Base-by-base conservation (phyloP, 2,888 invertebrate species). In the Rhaphigaster nebulosa region DNA sequence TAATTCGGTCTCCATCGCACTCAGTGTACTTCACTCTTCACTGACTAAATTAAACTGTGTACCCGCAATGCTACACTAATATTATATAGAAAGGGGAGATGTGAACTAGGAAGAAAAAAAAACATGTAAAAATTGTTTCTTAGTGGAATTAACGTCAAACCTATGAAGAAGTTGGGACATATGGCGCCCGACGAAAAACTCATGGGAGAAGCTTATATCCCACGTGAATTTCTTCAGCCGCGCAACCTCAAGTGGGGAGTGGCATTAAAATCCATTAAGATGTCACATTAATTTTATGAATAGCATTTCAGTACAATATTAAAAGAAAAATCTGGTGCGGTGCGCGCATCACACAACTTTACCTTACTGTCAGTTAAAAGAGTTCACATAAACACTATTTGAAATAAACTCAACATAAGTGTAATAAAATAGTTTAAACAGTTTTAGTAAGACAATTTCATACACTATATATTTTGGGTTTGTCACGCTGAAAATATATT, bases 41-140 rank as follows among this genome's bases (percentile, higher is more conserved):
- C 34, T 38, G 20, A 34, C 20, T 38, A 10, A 0, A 20, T 0
- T 38, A 20, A 76, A 76, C 20, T 76, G 70, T 20, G 6, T 34
- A 38, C 70, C 23, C 20, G 18, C 34, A 38, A 38, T 38, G 34
- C 18, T 76, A 76, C 38, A 76, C 38, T 76, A 76, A 76, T 76
- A 38, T 76, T 76, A 76, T 76, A 76, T 76, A 76, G 20, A 38
- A 76, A 38, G 70, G 29, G 20, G 38, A 38, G 70, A 34, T 20
- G 38, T 20, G 70, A 38, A 76, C 70, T 76, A 38, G 23, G 34
- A 76, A 38, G 34, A 38, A 76, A 38, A 76, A 76, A 23, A 38
- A 76, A 76, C 70, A 76, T 76, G 34, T 76, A 76, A 10, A 76
- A 76, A 76, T 76, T 38, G 70, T 76, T 76, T 76, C 70, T 76